Percentiles rank a stretch among this genome's conserved stretches.
Evolutionary conservation across 2,113 vertebrate species (phyloP).

Genomic region (Cebidichthys violaceus): DNA sequence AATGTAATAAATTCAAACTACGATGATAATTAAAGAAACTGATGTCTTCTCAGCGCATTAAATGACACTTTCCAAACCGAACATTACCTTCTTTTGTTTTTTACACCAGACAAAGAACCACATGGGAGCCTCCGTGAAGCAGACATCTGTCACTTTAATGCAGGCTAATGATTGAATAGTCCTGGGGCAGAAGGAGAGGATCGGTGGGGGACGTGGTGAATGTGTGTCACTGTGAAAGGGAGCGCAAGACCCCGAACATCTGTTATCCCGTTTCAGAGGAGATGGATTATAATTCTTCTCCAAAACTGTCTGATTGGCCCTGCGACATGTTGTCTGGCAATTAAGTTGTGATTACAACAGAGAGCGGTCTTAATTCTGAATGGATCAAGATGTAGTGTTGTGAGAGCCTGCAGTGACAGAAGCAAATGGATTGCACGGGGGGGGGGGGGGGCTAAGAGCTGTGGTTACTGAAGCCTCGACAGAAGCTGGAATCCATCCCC

Average conservation of each 20-base stretch:
- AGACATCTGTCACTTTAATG: constrained; percentile 67
- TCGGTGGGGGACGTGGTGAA: constrained; percentile 43
- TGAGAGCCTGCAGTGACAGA: constrained; percentile 36
- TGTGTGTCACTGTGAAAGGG: constrained; percentile 31
- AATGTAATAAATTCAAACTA: background rate
- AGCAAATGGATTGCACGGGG: constrained; percentile 38
- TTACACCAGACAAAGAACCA: constrained; percentile 6
- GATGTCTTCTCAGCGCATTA: background rate
- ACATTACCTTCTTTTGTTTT: constrained; percentile 32
- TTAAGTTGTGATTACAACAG: constrained; percentile 59
- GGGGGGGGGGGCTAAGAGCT: constrained; percentile 17
- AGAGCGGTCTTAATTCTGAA: constrained; percentile 27
- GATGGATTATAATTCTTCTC: constrained; percentile 32
- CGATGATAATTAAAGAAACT: background rate
- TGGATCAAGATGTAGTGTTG: constrained; percentile 30
- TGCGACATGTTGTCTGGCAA: constrained; percentile 37
- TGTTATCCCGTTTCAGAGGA: constrained; percentile 63
- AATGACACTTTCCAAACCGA: background rate
- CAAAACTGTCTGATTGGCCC: constrained; percentile 49
- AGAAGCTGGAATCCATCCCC: constrained; percentile 33
- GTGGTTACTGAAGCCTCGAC: constrained; percentile 38
- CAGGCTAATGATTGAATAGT: constrained; percentile 62
- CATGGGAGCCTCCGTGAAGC: constrained; percentile 22
- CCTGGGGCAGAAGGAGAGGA: constrained; percentile 28
- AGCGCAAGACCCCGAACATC: constrained; percentile 66